Evolutionary conservation across 2,888 invertebrate species (phyloP).

Genomic region (Yponomeuta plumbellus): DNA sequence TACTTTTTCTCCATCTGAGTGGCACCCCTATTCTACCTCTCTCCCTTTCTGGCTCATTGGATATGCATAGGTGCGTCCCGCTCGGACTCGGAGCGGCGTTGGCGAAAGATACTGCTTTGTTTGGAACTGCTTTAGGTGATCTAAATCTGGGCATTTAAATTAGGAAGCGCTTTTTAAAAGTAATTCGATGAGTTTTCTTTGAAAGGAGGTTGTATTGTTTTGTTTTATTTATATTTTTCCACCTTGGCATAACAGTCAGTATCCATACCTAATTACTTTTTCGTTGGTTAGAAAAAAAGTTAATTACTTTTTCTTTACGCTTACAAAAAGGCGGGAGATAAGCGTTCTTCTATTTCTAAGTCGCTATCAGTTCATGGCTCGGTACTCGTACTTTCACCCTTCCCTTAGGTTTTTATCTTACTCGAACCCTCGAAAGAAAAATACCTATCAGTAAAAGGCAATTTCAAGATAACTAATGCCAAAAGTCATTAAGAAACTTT

Average conservation of each 20-base stretch:
- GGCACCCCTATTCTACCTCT: slow-evolving; percentile 33
- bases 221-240: background rate
- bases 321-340: slow-evolving; percentile 62
- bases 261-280: slow-evolving; percentile 56
- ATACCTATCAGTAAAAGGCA: slow-evolving; percentile 53
- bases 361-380: slow-evolving; percentile 39
- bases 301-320: slow-evolving; percentile 68
- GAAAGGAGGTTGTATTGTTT: background rate
- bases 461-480: slow-evolving; percentile 73
- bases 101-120: slow-evolving; percentile 29
- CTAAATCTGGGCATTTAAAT: slow-evolving; percentile 5
- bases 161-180: background rate
- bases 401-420: slow-evolving; percentile 39
- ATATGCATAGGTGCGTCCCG: slow-evolving; percentile 25
- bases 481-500: slow-evolving; percentile 54
- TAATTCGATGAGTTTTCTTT: slow-evolving; percentile 10
- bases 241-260: slow-evolving; percentile 26
- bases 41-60: slow-evolving; percentile 26
- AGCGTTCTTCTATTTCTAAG: slow-evolving; percentile 28
- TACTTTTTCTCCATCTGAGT: slow-evolving; percentile 57
- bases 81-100: slow-evolving; percentile 24
- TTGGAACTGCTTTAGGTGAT: slow-evolving; percentile 22
- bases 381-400: slow-evolving; percentile 57
- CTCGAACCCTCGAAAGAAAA: slow-evolving; percentile 35
- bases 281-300: slow-evolving; percentile 50